Conservation (phyloP, 2,888 invertebrate genomes). For the Calliphora vomitoria region DNA sequence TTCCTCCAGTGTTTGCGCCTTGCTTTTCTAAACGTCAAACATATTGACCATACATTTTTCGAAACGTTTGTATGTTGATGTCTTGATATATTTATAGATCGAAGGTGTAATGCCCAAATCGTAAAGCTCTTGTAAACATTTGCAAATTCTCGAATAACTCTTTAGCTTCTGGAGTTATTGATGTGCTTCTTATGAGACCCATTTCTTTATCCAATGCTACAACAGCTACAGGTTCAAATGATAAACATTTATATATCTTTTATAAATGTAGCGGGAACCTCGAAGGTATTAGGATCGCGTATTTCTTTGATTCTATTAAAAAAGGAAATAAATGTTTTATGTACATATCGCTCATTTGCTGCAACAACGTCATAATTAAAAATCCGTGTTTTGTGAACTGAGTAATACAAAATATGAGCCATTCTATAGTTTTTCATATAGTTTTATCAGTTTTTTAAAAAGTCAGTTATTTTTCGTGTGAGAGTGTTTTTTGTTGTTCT, state of each 20-base stretch:
- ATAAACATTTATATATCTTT: conserved; percentile 86
- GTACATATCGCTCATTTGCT: too few relatives aligned
- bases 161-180: conserved; percentile 67
- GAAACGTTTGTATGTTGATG: conserved; percentile 79
- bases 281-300: conserved; percentile 78
- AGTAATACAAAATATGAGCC: too few relatives aligned
- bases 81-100: conserved; percentile 80
- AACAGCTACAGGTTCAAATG: conserved; percentile 86
- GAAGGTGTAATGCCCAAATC: conserved; percentile 81
- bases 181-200: conserved; percentile 77
- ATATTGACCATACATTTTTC: conserved; percentile 79
- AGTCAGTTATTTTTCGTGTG: too few relatives aligned
- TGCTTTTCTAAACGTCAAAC: conserved; percentile 77
- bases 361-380: too few relatives aligned
- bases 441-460: too few relatives aligned
- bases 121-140: conserved; percentile 68
- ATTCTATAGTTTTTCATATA: too few relatives aligned
- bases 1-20: conserved; percentile 71
- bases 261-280: conserved; percentile 85
- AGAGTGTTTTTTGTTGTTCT: too few relatives aligned
- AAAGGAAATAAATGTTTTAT: too few relatives aligned
- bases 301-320: conserved; percentile 79
- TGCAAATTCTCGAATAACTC: conserved; percentile 75
- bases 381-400: too few relatives aligned
- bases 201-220: conserved; percentile 84